Evolutionary conservation across 2,797 vertebrate species (phyloP).

Genomic region (Betta splendens): DNA sequence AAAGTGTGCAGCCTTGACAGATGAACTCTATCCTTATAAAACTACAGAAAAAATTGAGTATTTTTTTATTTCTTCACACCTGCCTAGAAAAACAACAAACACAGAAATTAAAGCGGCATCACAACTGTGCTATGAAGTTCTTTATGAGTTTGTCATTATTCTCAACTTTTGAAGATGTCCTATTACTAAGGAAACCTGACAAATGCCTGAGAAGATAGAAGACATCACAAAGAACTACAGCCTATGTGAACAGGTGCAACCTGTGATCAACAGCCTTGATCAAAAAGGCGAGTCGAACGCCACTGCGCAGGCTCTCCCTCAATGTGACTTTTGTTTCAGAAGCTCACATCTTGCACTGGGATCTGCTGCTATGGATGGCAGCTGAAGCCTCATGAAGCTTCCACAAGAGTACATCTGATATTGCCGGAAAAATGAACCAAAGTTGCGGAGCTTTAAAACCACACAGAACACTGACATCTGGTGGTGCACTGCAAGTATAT

Average conservation of each 20-base stretch:
- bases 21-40: neutral
- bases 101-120: constrained; percentile 8
- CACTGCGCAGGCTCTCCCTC: too few relatives aligned
- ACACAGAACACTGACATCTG: too few relatives aligned
- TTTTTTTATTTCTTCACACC: neutral
- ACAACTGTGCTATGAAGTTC: constrained; percentile 4
- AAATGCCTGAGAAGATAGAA: constrained; percentile 1
- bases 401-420: too few relatives aligned
- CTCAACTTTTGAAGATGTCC: neutral
- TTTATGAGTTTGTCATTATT: constrained; percentile 2
- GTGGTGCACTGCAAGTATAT: too few relatives aligned
- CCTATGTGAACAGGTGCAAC: constrained; percentile 1
- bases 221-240: neutral
- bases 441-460: too few relatives aligned
- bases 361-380: too few relatives aligned
- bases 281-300: constrained; percentile 13
- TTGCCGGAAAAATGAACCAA: too few relatives aligned
- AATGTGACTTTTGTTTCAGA: too few relatives aligned
- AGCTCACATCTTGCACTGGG: too few relatives aligned
- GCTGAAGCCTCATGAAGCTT: too few relatives aligned
- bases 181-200: constrained; percentile 17
- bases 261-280: constrained; percentile 16
- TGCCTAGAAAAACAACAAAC: neutral
- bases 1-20: constrained; percentile 25
- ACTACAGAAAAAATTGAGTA: too few relatives aligned